Percentiles rank a stretch among this genome's conserved stretches.
Conservation (phyloP, 1,140 invertebrate species). For the Berghia stephanieae region DNA sequence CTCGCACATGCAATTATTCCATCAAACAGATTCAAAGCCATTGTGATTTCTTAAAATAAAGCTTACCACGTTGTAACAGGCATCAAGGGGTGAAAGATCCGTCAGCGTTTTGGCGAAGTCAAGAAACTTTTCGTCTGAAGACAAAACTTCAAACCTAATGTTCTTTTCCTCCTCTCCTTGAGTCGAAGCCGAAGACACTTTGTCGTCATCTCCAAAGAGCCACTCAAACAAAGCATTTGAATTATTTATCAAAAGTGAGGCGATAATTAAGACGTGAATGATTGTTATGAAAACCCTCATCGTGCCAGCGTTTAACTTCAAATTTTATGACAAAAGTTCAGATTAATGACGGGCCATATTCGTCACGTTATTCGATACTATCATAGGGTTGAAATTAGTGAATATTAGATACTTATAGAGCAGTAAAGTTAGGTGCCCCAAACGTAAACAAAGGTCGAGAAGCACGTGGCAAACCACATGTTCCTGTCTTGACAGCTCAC, state of each 20-base stretch:
- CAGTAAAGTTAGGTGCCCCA: too few relatives aligned
- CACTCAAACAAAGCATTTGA: slow-evolving; percentile 38
- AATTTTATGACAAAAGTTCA: slow-evolving; percentile 27
- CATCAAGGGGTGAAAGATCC: slow-evolving; percentile 72
- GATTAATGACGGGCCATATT: slow-evolving; percentile 23
- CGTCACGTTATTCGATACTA: slow-evolving; percentile 15
- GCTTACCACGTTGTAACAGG: slow-evolving; percentile 74
- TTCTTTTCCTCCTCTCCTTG: slow-evolving; percentile 18
- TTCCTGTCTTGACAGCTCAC: too few relatives aligned
- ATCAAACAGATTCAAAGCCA: too few relatives aligned
- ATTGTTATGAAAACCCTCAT: background rate
- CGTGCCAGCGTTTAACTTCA: slow-evolving; percentile 25
- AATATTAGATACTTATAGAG: too few relatives aligned
- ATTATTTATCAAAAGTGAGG: background rate
- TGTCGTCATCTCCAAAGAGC: slow-evolving; percentile 42
- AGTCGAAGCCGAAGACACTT: slow-evolving; percentile 11
- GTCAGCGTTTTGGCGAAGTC: slow-evolving; percentile 73
- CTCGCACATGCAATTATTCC: too few relatives aligned
- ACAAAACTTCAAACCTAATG: slow-evolving; percentile 71
- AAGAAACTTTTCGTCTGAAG: slow-evolving; percentile 75
- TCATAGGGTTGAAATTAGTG: slow-evolving; percentile 30
- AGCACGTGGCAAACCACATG: too few relatives aligned
- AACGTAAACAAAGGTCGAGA: too few relatives aligned
- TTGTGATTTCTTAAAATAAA: too few relatives aligned
- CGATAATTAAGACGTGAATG: slow-evolving; percentile 3